Evolutionary conservation across 2,113 vertebrate species (phyloP).

Genomic region (Chrysochloris asiatica): DNA sequence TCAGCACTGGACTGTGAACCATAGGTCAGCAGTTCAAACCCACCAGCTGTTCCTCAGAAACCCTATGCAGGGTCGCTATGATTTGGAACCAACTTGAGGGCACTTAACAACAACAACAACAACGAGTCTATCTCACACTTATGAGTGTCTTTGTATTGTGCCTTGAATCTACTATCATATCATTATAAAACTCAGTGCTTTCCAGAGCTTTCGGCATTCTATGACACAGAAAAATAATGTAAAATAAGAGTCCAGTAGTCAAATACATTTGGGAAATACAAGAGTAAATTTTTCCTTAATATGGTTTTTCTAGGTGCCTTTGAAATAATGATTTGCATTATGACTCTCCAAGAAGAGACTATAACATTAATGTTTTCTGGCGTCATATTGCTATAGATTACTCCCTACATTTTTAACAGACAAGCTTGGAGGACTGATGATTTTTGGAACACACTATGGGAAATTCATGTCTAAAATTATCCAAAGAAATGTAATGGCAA

Average conservation of each 20-base stretch:
- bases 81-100: no score
- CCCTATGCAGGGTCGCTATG: no score
- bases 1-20: no score
- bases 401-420: not conserved
- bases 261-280: not conserved
- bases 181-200: not conserved
- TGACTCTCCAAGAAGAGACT: not conserved
- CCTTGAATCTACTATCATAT: not conserved
- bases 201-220: not conserved
- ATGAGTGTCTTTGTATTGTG: not conserved
- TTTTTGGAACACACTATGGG: not conserved
- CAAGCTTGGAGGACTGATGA: not conserved
- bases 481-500: not conserved
- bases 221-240: conserved; percentile 14
- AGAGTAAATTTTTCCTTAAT: not conserved
- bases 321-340: conserved; percentile 9
- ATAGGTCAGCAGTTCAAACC: no score
- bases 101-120: no score
- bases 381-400: not conserved
- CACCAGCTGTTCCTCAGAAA: no score
- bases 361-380: not conserved
- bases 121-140: not conserved
- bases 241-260: not conserved
- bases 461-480: conserved; percentile 2
- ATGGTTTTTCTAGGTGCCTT: not conserved